Base-by-base conservation (phyloP, 2,888 invertebrate species). In the Dynastes maya region DNA sequence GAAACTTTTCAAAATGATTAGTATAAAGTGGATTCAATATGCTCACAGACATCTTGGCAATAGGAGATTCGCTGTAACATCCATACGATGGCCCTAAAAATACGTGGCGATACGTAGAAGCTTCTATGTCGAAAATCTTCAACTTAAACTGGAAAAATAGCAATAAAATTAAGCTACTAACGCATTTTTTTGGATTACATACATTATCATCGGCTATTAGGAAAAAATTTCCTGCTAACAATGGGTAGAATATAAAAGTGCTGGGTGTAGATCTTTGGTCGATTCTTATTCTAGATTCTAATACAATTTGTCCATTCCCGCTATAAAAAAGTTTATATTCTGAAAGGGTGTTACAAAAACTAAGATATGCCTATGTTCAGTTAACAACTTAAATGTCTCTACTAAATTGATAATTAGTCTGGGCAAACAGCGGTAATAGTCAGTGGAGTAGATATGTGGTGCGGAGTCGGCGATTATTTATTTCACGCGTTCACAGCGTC, bases 11-110 rank as follows among this genome's bases (percentile, higher is more conserved):
- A 53, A n/a, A 53, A 22, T 16, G 6, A 8, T 16, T 53, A 53
- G 53, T 2, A 13, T 53, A 16, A 22, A 55, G 16, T n/a, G 53
- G 16, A 55, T 55, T 55, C 8, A 55, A 9, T 55, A 16, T 22
- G 55, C 55, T 55, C n/a, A 80, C 78, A 51, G 55, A 67, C 77
- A 79, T 74, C 49, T 63, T 74, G 11, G 49, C 67, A 32, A 80
- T 64, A 40, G 78, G 81, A 6, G 76, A 79, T 49, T 85, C 80
- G 70, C 83, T 83, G 78, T 86, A 89, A 79, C 87, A 88, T 49
- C 93, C 93, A 87, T 91, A 94, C 1, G 92, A 91, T n/a, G 95
- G 95, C 0, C 93, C 94, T 40, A 94, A 88, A 49, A 91, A 88
- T 2, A 94, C 93, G n/a, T 91, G 89, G 78, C 93, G 88, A n/a